Base-by-base conservation (phyloP, 2,113 vertebrate genomes). In the Notothenia coriiceps region DNA sequence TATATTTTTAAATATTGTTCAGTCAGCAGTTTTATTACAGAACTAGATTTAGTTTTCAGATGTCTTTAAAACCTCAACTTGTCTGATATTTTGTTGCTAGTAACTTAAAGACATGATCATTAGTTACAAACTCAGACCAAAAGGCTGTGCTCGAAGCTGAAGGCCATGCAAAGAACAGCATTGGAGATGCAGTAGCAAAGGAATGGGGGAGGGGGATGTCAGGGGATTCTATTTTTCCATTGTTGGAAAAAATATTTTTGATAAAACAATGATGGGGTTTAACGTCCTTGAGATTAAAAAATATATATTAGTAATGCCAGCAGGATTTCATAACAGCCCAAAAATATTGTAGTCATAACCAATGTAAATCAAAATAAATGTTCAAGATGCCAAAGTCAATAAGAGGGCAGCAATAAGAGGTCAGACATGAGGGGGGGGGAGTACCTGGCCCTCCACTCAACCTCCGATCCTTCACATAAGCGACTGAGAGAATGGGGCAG, bases 371-470 rank as follows among this genome's bases (percentile, higher is more conserved):
- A 44, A 85, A 89, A 61, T 8, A 65, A 75, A 14, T 77, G 79
- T 70, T 70, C 15, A 84, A 90, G 84, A 88, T 91, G 77, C 71
- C 86, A 51, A 75, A 56, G 55, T 79, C 50, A 87, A 76, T 35
- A 70, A 84, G 44, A 63, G 89, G 90, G 87, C 90, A 91, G 83
- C 74, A 90, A 56, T 75, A 89, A 82, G 80, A 89, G 87, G 87
- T 88, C 89, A 94, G 91, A 90, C 90, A 89, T 93, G 82, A 94
- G 92, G 77, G 86, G 91, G 88, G 92, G 94, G 91, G 92, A 93
- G 86, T 99, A 99, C 98, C 98, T 99, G 97, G 93, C 93, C 98
- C 95, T 95, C 96, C 97, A 94, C 98, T 99, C 96, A 99, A 96
- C 95, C 97, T 97, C 93, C 97, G 97, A 94, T 99, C 98, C 98